These are phyloP conservation scores for Percina caprodes DNA, from an alignment of 2,113 vertebrate genomes.

Conservation along the genomic window DNA sequence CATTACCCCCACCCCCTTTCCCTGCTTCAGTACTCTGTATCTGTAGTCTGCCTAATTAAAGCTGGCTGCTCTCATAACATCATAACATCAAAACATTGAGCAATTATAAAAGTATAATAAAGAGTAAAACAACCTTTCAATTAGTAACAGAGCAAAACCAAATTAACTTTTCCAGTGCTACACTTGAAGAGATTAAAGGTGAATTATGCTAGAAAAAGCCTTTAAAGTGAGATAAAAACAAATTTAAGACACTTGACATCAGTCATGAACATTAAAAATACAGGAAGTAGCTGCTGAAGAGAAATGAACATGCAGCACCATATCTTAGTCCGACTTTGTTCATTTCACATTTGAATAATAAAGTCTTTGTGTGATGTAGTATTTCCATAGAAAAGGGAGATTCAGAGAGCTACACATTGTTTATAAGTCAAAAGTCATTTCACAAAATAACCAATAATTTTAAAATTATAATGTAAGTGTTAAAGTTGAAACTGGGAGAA, in stretches of 20 bases:
- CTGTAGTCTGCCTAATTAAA: slow-evolving; percentile 9
- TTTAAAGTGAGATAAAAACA: neutral
- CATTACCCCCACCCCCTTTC: neutral
- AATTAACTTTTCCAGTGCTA: neutral
- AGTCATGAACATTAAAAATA: neutral
- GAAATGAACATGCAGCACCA: neutral
- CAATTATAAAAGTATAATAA: neutral
- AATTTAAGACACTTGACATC: slow-evolving; percentile 6
- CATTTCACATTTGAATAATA: neutral
- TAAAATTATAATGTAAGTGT: neutral
- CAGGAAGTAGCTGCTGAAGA: neutral
- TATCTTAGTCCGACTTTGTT: neutral
- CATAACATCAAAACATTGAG: neutral
- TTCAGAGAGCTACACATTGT: neutral
- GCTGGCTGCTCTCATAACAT: neutral
- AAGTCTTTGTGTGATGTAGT: neutral
- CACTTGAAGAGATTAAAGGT: slow-evolving; percentile 11
- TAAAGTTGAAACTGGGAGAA: neutral
- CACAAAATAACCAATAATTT: neutral
- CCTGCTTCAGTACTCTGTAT: neutral
- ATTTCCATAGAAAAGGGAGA: neutral
- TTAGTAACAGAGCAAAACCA: neutral
- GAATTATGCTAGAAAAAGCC: slow-evolving; percentile 1
- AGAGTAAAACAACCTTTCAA: neutral
- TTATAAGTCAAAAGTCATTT: neutral